Base-by-base conservation (phyloP, 2,888 invertebrate species). In the Archips xylosteana region DNA sequence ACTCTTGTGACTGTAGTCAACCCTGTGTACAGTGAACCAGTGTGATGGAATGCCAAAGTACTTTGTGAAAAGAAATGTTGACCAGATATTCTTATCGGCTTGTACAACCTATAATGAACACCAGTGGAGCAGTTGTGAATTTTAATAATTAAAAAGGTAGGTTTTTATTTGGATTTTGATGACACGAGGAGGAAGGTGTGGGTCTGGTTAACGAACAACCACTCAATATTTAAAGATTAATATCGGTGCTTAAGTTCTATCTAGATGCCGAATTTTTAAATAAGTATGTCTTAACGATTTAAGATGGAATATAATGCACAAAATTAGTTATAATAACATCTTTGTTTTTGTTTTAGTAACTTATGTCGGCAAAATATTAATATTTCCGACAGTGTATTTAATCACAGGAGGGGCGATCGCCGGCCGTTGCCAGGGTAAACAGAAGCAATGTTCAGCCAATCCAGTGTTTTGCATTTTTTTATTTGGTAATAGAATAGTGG, bases 11-110 rank as follows among this genome's bases (percentile, higher is more conserved):
- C 34, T 8, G 39, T n/a, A 45, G 39, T 13, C 34, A 32, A 57
- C 15, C 51, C 65, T 13, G 45, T 39, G 45, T 36, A 42, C 10
- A 85, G 89, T 89, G 88, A 80, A 79, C 78, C 76, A 85, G 82
- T 82, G 83, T 79, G 74, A 76, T 78, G 74, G 78, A 71, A 78
- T 77, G 67, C 65, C 67, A 42, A 68, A 72, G 78, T 81, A 84
- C 83, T 85, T 80, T 82, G 88, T 89, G 90, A 86, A 87, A 88
- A 88, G 85, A 85, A 82, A 88, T 84, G 80, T 79, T 88, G 83
- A 87, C 83, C 83, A 84, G 67, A 75, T 84, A 79, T 80, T 81
- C 86, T 86, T 84, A 91, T 91, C 45, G 54, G 61, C 66, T 61
- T 54, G 49, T 65, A n/a, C 71, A 39, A 49, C 62, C 42, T 71